These are phyloP conservation scores for Escarpia spicata DNA, from an alignment of 2,888 invertebrate genomes.

Conservation along the genomic window DNA sequence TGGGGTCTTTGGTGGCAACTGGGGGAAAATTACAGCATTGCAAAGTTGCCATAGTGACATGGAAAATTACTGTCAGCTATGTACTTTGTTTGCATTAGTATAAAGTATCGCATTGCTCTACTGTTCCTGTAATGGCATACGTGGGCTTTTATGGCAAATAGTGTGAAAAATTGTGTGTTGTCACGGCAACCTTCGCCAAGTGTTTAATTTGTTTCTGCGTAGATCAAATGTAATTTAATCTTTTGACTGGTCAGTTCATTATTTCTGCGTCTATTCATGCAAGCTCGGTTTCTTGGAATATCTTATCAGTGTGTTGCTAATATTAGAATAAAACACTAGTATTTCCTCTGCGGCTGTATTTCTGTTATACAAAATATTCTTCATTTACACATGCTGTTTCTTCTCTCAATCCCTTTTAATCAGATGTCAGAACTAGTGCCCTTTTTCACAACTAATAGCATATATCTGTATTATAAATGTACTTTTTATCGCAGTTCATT, in stretches of 20 bases:
- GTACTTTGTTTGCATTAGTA: no score
- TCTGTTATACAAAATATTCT: not conserved
- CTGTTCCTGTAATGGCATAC: no score
- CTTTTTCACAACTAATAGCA: not conserved
- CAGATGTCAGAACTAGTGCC: not conserved
- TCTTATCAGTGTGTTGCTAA: not conserved
- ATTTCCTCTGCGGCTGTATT: not conserved
- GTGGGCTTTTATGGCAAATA: no score
- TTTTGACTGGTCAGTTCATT: no score
- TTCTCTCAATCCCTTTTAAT: not conserved
- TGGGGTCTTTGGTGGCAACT: not conserved
- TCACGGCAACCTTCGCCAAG: no score
- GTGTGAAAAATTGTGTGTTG: no score
- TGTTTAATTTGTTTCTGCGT: no score
- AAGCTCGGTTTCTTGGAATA: no score
- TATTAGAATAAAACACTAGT: not conserved
- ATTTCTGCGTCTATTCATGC: no score
- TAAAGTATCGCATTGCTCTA: no score
- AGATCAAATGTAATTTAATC: no score
- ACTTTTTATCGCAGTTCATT: not conserved
- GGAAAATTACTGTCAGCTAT: not conserved
- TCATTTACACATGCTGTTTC: not conserved
- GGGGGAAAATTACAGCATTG: not conserved
- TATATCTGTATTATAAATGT: not conserved
- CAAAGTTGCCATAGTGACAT: not conserved